Conservation (phyloP, 1,140 invertebrate genomes). For the Aphaenogaster ashmeadi region DNA sequence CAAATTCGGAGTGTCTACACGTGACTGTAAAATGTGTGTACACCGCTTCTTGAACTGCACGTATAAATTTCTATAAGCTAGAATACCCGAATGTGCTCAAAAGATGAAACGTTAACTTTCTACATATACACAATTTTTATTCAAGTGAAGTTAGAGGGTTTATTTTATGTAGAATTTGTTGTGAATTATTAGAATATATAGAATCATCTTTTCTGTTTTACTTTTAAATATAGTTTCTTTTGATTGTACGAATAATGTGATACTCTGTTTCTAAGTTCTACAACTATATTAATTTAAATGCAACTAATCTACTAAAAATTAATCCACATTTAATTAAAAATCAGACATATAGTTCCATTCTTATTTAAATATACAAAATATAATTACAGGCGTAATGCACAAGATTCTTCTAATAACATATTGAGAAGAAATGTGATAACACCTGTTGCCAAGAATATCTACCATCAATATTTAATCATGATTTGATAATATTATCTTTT, state of each 20-base stretch:
- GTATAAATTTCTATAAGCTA: slow-evolving; percentile 46
- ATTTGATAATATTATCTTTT: slow-evolving; percentile 9
- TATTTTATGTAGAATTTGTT: background rate
- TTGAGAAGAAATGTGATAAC: slow-evolving; percentile 26
- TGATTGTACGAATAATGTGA: background rate
- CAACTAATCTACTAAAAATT: background rate
- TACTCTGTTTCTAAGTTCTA: background rate
- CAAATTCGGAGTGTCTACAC: slow-evolving; percentile 56
- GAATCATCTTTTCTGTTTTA: background rate
- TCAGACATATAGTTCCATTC: background rate
- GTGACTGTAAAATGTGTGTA: slow-evolving; percentile 49
- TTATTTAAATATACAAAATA: too few relatives aligned
- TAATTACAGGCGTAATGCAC: background rate
- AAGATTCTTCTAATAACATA: background rate
- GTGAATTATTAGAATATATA: background rate
- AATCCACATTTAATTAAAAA: slow-evolving; percentile 11
- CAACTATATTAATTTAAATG: background rate
- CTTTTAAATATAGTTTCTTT: background rate
- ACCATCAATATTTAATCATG: slow-evolving; percentile 39
- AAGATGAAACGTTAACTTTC: slow-evolving; percentile 46
- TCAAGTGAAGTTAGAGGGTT: background rate
- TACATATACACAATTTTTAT: slow-evolving; percentile 5
- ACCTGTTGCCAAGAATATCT: slow-evolving; percentile 39
- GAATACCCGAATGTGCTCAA: slow-evolving; percentile 19
- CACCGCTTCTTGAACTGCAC: slow-evolving; percentile 40